Conservation (phyloP, 2,888 invertebrate genomes). For the Sesia apiformis region DNA sequence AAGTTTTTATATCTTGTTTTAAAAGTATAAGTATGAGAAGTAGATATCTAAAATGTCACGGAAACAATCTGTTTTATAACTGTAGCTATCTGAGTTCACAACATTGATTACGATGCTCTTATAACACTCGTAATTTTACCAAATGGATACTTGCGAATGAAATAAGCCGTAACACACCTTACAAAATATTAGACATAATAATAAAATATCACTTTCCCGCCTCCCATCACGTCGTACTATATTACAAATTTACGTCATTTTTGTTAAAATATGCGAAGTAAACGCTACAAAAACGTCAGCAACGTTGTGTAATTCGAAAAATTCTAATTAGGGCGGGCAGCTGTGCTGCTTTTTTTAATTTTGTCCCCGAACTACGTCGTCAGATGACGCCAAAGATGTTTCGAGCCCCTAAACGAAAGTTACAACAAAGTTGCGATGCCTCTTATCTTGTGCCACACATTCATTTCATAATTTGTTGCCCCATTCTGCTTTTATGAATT, state of each 20-base stretch:
- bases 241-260: conserved; percentile 7
- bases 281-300: conserved; percentile 27
- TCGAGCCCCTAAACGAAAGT: conserved; percentile 22
- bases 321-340: conserved; percentile 67
- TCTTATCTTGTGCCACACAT: conserved; percentile 29
- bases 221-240: conserved; percentile 4
- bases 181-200: conserved; percentile 1
- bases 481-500: background rate
- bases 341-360: conserved; percentile 65
- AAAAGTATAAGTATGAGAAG: no score
- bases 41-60: no score
- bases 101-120: background rate
- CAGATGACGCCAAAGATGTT: conserved; percentile 55
- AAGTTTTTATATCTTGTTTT: no score
- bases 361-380: conserved; percentile 51
- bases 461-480: conserved; percentile 12
- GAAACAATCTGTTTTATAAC: no score
- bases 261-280: conserved; percentile 25
- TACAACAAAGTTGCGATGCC: conserved; percentile 40
- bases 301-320: conserved; percentile 60
- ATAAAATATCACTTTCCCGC: conserved; percentile 4
- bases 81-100: no score
- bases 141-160: conserved; percentile 3
- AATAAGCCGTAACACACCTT: conserved; percentile 1
- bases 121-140: conserved; percentile 1